phyloP scores from a whole-genome alignment of 2,888 invertebrate species.

The Eristalis tenax region DNA sequence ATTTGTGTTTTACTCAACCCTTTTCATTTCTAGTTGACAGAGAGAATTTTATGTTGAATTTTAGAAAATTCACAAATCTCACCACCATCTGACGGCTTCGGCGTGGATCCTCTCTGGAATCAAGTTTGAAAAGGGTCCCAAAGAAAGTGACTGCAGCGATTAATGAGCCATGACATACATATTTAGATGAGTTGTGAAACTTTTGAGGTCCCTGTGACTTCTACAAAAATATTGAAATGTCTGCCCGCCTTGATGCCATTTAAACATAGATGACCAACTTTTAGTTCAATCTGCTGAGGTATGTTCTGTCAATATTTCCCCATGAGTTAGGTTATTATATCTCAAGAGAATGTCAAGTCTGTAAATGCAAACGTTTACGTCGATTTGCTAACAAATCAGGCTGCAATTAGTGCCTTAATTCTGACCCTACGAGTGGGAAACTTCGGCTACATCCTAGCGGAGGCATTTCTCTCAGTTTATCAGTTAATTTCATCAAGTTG shows the following conservation, averaged over 20 bases:
- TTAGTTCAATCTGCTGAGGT: not conserved
- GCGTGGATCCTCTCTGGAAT: too few species aligned
- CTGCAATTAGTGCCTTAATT: slow-evolving; percentile 27
- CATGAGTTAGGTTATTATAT: slow-evolving; percentile 33
- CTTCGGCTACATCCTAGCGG: too few species aligned
- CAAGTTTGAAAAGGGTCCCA: not conserved
- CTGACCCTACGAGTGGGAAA: not conserved
- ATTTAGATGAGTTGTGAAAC: too few species aligned
- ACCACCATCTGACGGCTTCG: too few species aligned
- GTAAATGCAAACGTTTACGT: slow-evolving; percentile 1
- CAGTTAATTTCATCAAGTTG: slow-evolving; percentile 7
- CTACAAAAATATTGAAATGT: too few species aligned
- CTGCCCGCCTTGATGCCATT: not conserved
- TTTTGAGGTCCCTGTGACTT: slow-evolving; percentile 3
- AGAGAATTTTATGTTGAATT: too few species aligned
- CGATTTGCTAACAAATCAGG: slow-evolving; percentile 4
- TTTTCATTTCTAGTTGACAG: too few species aligned
- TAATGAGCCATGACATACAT: not conserved
- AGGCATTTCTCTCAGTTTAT: slow-evolving; percentile 9
- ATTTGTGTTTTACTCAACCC: too few species aligned
- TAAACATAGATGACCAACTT: too few species aligned
- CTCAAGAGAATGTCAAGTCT: slow-evolving; percentile 37
- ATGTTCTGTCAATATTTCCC: slow-evolving; percentile 30
- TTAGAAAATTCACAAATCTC: too few species aligned
- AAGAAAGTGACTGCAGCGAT: too few species aligned